Conservation (phyloP, 2,113 vertebrate genomes). For the Tapirus terrestris region DNA sequence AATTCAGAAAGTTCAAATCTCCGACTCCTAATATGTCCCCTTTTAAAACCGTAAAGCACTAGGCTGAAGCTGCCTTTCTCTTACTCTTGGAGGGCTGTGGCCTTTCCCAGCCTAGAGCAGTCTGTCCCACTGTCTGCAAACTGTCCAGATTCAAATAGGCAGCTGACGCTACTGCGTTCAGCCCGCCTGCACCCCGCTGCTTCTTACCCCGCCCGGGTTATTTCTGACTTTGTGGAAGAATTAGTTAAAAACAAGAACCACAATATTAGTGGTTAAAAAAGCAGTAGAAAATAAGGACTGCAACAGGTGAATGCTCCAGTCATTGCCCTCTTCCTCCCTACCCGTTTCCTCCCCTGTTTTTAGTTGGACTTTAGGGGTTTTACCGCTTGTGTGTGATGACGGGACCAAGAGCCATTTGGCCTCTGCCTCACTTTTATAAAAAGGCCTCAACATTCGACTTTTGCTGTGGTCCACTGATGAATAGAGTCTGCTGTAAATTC, state of each 20-base stretch:
- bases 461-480: neutral
- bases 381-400: neutral
- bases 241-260: neutral
- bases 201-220: neutral
- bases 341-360: neutral
- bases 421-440: neutral
- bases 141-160: neutral
- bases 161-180: neutral
- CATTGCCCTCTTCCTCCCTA: neutral
- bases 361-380: neutral
- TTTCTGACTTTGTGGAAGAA: neutral
- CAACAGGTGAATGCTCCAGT: too few species aligned
- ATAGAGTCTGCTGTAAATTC: neutral
- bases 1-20: neutral
- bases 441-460: neutral
- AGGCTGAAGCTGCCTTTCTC: neutral
- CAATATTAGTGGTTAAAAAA: neutral
- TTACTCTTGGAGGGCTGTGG: neutral
- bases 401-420: neutral
- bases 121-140: neutral
- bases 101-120: neutral
- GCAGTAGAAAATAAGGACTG: neutral
- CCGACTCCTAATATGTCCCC: neutral
- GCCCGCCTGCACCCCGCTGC: neutral
- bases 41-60: neutral